Conservation (phyloP, 2,888 invertebrate species). For the Incurvaria masculella region DNA sequence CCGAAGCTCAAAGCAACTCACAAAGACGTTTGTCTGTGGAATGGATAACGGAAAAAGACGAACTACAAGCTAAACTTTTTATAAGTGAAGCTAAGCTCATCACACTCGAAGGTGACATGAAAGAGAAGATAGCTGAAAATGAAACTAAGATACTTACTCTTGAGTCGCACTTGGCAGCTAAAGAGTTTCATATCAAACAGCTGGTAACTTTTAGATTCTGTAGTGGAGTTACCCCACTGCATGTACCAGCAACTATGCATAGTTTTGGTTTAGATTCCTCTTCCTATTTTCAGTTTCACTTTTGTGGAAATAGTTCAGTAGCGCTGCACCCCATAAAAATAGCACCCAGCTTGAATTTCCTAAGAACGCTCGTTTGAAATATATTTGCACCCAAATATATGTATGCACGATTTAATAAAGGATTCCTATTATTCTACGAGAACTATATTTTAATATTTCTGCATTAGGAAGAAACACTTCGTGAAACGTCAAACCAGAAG, state of each 20-base stretch:
- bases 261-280: too few relatives aligned
- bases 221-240: constrained; percentile 18
- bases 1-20: constrained; percentile 32
- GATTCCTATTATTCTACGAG: too few relatives aligned
- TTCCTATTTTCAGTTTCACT: too few relatives aligned
- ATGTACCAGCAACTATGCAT: constrained; percentile 13
- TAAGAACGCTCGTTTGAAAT: too few relatives aligned
- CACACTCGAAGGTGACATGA: constrained; percentile 48
- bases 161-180: constrained; percentile 57
- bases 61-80: constrained; percentile 40
- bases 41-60: constrained; percentile 45
- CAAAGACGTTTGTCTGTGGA: constrained; percentile 44
- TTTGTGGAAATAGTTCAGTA: too few relatives aligned
- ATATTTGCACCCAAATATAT: too few relatives aligned
- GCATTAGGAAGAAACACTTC: constrained; percentile 38
- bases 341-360: too few relatives aligned
- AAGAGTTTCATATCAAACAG: constrained; percentile 60
- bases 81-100: constrained; percentile 46
- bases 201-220: constrained; percentile 41
- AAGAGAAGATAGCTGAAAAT: constrained; percentile 52
- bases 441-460: too few relatives aligned
- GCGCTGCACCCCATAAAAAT: too few relatives aligned
- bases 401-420: too few relatives aligned
- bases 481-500: constrained; percentile 44
- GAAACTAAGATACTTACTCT: constrained; percentile 59